Evolutionary conservation across 2,797 vertebrate species (phyloP).

Genomic region (Spea hammondii): DNA sequence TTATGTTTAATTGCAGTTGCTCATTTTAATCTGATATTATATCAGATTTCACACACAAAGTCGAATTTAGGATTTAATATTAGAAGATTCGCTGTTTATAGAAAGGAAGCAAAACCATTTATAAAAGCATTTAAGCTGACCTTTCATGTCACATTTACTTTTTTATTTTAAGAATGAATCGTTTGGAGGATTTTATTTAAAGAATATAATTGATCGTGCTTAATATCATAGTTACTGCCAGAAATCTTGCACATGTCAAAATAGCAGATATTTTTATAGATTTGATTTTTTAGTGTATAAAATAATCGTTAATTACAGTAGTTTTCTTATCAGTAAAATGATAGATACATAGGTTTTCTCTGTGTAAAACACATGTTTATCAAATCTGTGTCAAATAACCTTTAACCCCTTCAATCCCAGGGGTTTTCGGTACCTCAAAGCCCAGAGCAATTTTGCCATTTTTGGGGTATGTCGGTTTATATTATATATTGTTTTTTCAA

Average conservation of each 20-base stretch:
- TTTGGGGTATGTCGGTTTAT: too few species aligned
- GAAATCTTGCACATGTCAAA: constrained; percentile 27
- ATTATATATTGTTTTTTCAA: too few species aligned
- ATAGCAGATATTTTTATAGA: not conserved
- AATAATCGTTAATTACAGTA: too few species aligned
- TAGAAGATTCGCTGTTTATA: constrained; percentile 18
- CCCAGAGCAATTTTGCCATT: too few species aligned
- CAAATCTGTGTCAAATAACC: too few species aligned
- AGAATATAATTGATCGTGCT: constrained; percentile 42
- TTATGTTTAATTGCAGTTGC: not conserved
- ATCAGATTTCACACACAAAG: not conserved
- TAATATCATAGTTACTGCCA: constrained; percentile 27
- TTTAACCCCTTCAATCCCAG: too few species aligned
- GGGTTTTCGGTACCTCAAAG: too few species aligned
- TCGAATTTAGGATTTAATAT: not conserved
- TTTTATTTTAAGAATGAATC: constrained; percentile 30
- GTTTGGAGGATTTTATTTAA: constrained; percentile 41
- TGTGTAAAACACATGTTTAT: too few species aligned
- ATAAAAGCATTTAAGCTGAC: constrained; percentile 26
- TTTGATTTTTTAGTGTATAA: not conserved
- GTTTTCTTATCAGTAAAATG: too few species aligned
- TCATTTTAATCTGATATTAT: not conserved
- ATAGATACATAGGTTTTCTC: too few species aligned
- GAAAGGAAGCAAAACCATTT: constrained; percentile 34
- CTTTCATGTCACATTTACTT: constrained; percentile 46